These are phyloP conservation scores for Zhuqinia jingwanae DNA, from an alignment of 2,888 invertebrate species.

Conservation along the genomic window DNA sequence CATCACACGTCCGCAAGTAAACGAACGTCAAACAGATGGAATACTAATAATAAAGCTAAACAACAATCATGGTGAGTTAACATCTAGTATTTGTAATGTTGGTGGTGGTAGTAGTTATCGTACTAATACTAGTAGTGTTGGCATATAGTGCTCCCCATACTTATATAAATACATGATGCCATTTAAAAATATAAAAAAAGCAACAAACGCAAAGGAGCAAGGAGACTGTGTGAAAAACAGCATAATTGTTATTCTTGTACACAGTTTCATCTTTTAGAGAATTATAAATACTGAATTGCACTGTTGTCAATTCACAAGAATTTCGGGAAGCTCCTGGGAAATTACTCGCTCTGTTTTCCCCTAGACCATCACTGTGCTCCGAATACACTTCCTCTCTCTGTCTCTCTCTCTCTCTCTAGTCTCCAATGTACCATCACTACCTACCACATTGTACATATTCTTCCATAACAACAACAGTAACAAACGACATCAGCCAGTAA, in stretches of 20 bases:
- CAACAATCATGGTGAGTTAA: not conserved
- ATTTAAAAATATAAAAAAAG: not conserved
- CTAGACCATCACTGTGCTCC: not conserved
- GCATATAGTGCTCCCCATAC: too few relatives aligned
- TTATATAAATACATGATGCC: too few relatives aligned
- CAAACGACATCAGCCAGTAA: not conserved
- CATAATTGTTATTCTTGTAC: conserved; percentile 41
- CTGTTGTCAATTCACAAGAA: conserved; percentile 64
- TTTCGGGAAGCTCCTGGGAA: conserved; percentile 61
- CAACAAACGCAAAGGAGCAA: not conserved
- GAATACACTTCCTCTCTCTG: conserved; percentile 5
- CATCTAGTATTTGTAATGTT: too few relatives aligned
- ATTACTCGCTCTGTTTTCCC: conserved; percentile 64
- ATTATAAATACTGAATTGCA: conserved; percentile 61
- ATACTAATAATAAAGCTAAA: not conserved
- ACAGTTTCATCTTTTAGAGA: conserved; percentile 40
- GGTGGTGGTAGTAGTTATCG: too few relatives aligned
- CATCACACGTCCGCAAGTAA: not conserved
- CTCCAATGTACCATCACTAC: conserved; percentile 42
- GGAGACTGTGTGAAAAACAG: not conserved
- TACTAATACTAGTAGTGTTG: too few relatives aligned
- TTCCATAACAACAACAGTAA: not conserved
- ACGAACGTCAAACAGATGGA: not conserved
- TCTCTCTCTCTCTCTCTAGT: conserved; percentile 31
- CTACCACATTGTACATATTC: not conserved